These are phyloP conservation scores for Nudaria mundana DNA, from an alignment of 2,888 invertebrate species.

Conservation along the genomic window DNA sequence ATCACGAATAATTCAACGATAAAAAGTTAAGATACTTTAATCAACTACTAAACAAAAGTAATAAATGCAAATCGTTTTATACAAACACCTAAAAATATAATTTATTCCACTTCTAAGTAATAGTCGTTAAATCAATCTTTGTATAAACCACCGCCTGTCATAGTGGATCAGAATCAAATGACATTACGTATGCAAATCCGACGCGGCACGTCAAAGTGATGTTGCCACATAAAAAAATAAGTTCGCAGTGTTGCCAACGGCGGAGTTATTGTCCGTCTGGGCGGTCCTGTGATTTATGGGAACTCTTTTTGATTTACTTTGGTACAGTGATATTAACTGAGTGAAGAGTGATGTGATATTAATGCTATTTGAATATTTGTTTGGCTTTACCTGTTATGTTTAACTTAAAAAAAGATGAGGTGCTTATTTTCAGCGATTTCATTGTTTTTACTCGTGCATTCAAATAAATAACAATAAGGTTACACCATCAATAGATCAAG, in stretches of 20 bases:
- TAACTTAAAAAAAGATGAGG: neutral
- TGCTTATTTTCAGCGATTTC: too few relatives aligned
- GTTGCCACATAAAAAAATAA: constrained; percentile 38
- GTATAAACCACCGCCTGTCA: constrained; percentile 8
- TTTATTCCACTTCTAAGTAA: neutral
- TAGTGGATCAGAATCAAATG: constrained; percentile 19
- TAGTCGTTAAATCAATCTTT: constrained; percentile 12
- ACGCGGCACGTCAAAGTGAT: constrained; percentile 29
- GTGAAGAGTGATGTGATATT: constrained; percentile 29
- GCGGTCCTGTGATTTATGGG: constrained; percentile 38
- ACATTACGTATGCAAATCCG: constrained; percentile 25
- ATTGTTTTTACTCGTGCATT: too few relatives aligned
- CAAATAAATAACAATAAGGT: too few relatives aligned
- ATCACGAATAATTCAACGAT: too few relatives aligned
- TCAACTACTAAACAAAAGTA: too few relatives aligned
- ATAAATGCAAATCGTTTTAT: too few relatives aligned
- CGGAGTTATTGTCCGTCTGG: constrained; percentile 28
- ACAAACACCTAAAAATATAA: too few relatives aligned
- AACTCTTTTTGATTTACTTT: constrained; percentile 30
- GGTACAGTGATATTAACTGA: constrained; percentile 18
- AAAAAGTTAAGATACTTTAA: too few relatives aligned
- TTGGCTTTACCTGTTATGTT: constrained; percentile 1
- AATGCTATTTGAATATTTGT: constrained; percentile 14
- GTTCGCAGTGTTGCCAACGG: constrained; percentile 27
- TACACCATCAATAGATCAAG: too few relatives aligned